These are phyloP conservation scores for Choloepus didactylus DNA, from an alignment of 2,797 vertebrate species.

Conservation along the genomic window DNA sequence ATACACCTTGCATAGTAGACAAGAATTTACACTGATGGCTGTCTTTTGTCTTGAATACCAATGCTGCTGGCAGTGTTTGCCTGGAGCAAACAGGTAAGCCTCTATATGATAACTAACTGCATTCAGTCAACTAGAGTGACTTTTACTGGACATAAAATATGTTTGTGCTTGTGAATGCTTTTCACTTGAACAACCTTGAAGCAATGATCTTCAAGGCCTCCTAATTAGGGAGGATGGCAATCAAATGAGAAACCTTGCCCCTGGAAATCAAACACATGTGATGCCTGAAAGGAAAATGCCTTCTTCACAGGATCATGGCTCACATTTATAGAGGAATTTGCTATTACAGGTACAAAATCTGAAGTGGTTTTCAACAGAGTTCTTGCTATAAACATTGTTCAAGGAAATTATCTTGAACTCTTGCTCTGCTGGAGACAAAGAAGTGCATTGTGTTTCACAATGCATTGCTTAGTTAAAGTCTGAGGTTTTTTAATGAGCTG, in stretches of 20 bases:
- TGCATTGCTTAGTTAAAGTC: not conserved
- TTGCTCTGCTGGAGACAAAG: not conserved
- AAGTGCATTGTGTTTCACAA: not conserved
- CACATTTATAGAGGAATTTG: constrained; percentile 31
- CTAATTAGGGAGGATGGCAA: constrained; percentile 86
- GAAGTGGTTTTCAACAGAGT: constrained; percentile 53
- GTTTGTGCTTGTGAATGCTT: constrained; percentile 82
- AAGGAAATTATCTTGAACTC: not conserved
- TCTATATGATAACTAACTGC: constrained; percentile 83
- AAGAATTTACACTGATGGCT: constrained; percentile 87
- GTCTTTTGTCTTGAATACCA: constrained; percentile 88
- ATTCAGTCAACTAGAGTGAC: constrained; percentile 80
- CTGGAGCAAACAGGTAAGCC: constrained; percentile 82
- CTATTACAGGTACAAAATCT: constrained; percentile 51
- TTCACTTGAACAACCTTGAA: constrained; percentile 85
- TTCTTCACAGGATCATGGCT: constrained; percentile 71
- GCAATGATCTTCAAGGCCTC: constrained; percentile 86
- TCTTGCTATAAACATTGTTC: constrained; percentile 7
- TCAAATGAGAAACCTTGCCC: constrained; percentile 80
- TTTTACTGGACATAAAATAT: constrained; percentile 81
- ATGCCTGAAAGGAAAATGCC: constrained; percentile 65
- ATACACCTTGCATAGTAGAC: constrained; percentile 88
- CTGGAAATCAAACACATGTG: constrained; percentile 82
- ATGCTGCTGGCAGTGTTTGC: constrained; percentile 80
- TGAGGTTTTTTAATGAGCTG: not conserved